phyloP scores from a whole-genome alignment of 2,797 vertebrate species.

The Hypotaenidia philippensis region DNA sequence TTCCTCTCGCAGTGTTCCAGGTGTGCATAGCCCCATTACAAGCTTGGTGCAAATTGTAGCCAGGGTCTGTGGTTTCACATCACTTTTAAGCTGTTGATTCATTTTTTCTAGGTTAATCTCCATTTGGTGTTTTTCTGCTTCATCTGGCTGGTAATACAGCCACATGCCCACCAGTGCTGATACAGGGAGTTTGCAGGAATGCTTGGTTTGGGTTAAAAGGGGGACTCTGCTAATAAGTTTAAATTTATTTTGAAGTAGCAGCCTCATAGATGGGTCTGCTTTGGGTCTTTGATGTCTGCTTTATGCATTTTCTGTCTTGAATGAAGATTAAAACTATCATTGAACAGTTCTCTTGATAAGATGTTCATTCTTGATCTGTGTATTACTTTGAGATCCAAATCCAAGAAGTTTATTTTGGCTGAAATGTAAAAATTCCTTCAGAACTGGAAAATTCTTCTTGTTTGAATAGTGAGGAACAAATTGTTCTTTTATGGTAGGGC shows the following conservation, averaged over 20 bases:
- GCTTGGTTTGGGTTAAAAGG: background rate
- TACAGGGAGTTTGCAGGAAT: background rate
- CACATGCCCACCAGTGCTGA: background rate
- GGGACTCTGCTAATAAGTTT: background rate
- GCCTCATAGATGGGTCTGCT: background rate
- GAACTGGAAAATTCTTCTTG: background rate
- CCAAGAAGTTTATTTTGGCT: background rate
- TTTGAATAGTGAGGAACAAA: background rate
- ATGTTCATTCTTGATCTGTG: background rate
- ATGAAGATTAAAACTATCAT: background rate
- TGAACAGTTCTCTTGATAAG: background rate
- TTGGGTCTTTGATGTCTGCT: background rate
- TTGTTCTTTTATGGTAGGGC: background rate
- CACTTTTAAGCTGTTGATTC: background rate
- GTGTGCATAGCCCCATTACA: background rate
- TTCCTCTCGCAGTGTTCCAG: background rate
- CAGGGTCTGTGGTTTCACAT: background rate
- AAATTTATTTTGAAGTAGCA: background rate
- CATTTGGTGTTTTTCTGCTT: background rate
- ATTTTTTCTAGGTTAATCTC: conserved; percentile 12
- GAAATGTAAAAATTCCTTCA: background rate
- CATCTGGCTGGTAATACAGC: background rate
- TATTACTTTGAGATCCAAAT: background rate
- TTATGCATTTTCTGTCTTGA: background rate
- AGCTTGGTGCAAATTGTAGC: background rate